Evolutionary conservation across 2,888 invertebrate genomes (phyloP), one percentile per base, ranked within the genome.

Genomic region (Mechanitis mazaeus): DNA sequence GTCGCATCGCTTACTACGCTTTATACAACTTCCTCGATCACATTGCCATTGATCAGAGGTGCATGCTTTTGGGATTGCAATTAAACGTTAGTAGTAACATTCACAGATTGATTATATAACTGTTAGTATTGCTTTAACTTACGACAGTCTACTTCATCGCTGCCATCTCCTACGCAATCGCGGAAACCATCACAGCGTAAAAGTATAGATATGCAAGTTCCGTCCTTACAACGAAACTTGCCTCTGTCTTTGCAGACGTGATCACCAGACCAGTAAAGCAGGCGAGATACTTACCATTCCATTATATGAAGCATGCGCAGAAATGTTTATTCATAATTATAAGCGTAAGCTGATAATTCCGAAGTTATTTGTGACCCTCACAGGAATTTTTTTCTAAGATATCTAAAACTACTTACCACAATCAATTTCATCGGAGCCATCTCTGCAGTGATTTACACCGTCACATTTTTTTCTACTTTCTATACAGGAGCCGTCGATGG

Each of bases 171-270:
- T 4, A 91, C 90, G 81, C 96, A 96, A 84, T 96, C 94, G 75
- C 91, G 90, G 73, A 91, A 92, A 64, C 94, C 94, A 79, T 96
- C 94, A 80, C 96, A 96, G 58, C 93, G 92, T 68, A 92, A 86
- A 55, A 91, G 82, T 68, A 92, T 90, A 54, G 94, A 93, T 72
- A 96, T 93, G 80, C 96, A 96, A 72, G 92, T 91, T 58, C 94
- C 94, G 80, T 95, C 94, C 63, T 87, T 90, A 81, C 96, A 96
- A 68, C 92, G 93, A 84, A 94, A 95, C 75, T 87, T 90, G 53
- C 92, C 92, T 38, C 89, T 83, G 33, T 90, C 84, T 68, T 84
- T 74, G 68, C 88, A 91, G 0, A 84, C 81, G 57, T 84, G 80
- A 60, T 74, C 72, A 9, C 88, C 89, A 56, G 78, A 76, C 88